A percentile compares a stretch with the other conserved stretches of the same genome.
phyloP scores from a whole-genome alignment of 2,888 invertebrate species.

The Sphecodes monilicornis region DNA sequence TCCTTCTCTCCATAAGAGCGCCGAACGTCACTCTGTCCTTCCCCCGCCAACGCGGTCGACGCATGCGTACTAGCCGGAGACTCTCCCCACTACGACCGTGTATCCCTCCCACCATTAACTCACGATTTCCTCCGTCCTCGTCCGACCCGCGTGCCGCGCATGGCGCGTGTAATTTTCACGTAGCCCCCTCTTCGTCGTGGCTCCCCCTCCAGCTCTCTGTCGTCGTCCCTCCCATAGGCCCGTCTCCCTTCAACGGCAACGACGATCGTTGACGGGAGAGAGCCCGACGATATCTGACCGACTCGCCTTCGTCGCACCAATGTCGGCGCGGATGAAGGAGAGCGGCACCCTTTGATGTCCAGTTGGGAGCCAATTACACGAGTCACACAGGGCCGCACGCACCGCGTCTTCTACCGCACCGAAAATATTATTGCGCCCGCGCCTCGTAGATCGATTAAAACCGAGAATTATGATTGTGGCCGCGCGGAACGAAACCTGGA shows the following conservation, averaged over 20 bases:
- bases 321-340: constrained; percentile 84
- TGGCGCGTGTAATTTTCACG: constrained; percentile 82
- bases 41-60: constrained; percentile 19
- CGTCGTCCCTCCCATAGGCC: background rate
- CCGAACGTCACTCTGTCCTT: background rate
- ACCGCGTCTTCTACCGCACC: constrained; percentile 69
- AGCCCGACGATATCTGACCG: constrained; percentile 41
- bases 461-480: constrained; percentile 77
- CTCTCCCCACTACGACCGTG: constrained; percentile 3
- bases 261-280: constrained; percentile 43
- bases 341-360: constrained; percentile 84
- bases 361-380: constrained; percentile 85
- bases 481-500: constrained; percentile 63
- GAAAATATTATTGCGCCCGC: constrained; percentile 78
- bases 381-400: constrained; percentile 84
- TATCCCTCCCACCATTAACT: constrained; percentile 5
- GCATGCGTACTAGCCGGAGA: constrained; percentile 43
- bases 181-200: constrained; percentile 66
- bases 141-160: constrained; percentile 69
- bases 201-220: constrained; percentile 16
- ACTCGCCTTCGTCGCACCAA: constrained; percentile 72
- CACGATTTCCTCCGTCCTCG: constrained; percentile 33
- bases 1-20: constrained; percentile 24
- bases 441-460: constrained; percentile 79
- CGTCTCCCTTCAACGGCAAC: constrained; percentile 29